A percentile compares a stretch with the other conserved stretches of the same genome.
phyloP scores from a whole-genome alignment of 2,113 vertebrate genomes.

The Chloebia gouldiae region DNA sequence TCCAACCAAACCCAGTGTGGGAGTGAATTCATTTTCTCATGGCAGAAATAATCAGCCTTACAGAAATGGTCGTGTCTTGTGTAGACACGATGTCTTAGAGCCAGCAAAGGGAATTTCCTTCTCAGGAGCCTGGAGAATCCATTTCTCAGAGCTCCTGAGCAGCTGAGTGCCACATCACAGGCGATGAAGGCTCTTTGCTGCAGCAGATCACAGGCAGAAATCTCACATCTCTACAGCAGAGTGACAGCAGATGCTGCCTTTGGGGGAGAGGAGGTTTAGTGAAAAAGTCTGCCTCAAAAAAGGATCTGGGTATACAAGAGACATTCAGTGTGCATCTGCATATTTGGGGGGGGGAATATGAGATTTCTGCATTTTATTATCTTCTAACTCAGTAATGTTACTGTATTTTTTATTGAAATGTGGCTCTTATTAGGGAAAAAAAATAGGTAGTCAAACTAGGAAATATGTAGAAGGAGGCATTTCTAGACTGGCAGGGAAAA shows the following conservation, averaged over 20 bases:
- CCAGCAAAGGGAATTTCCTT: background rate
- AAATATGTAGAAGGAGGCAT: background rate
- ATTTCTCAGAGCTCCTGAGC: background rate
- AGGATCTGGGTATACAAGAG: background rate
- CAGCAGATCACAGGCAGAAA: background rate
- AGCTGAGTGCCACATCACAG: background rate
- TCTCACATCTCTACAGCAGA: background rate
- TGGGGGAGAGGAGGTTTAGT: background rate
- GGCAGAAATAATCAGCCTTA: background rate
- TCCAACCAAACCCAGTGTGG: background rate
- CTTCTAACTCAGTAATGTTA: background rate
- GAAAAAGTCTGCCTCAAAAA: background rate
- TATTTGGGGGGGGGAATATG: background rate
- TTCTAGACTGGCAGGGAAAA: background rate
- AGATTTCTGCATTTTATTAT: background rate
- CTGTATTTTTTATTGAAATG: background rate
- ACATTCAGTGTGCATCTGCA: background rate
- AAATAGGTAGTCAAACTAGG: background rate
- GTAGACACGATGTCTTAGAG: rapidly evolving
- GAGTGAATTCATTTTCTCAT: background rate
- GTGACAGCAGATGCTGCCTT: constrained; percentile 14
- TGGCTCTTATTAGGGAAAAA: background rate
- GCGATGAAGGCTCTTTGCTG: background rate
- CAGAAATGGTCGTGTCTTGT: background rate
- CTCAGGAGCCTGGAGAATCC: background rate